A percentile compares a stretch with the other conserved stretches of the same genome.
Evolutionary conservation across 2,888 invertebrate genomes (phyloP).

Genomic region (Rhingia rostrata): DNA sequence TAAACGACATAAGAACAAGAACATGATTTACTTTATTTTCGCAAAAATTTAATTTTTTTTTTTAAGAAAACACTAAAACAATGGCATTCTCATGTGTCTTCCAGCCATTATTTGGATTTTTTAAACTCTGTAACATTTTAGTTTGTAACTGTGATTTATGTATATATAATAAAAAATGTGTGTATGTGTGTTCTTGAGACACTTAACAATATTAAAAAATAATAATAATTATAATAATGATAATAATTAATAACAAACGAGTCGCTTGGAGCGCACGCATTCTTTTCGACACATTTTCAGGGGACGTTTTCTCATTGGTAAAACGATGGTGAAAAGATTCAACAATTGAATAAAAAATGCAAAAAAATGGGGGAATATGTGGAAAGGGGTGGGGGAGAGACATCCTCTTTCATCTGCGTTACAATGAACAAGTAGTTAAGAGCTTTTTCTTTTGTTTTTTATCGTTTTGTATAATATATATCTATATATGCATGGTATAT

Average conservation of each 20-base stretch:
- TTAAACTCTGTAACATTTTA: neutral
- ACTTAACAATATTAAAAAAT: conserved; percentile 59
- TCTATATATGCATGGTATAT: conserved; percentile 70
- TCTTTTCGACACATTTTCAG: conserved; percentile 14
- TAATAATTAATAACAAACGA: conserved; percentile 56
- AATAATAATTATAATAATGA: conserved; percentile 30
- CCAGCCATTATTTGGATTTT: conserved; percentile 11
- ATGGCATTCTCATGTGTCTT: neutral
- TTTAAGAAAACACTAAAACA: neutral
- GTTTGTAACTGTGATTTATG: conserved; percentile 24
- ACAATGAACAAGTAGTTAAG: conserved; percentile 66
- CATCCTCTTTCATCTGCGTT: conserved; percentile 42
- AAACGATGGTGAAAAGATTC: conserved; percentile 49
- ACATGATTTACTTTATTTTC: conserved; percentile 13
- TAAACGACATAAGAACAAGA: conserved; percentile 22
- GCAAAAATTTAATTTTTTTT: conserved; percentile 23
- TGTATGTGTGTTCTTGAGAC: conserved; percentile 20
- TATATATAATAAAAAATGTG: conserved; percentile 6
- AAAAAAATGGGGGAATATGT: conserved; percentile 34
- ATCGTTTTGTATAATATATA: conserved; percentile 28
- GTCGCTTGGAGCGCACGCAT: neutral
- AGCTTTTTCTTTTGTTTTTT: conserved; percentile 5
- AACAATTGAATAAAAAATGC: conserved; percentile 17
- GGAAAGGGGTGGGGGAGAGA: conserved; percentile 29
- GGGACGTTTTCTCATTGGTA: conserved; percentile 32